These are phyloP conservation scores for Lithobates sylvaticus DNA, from an alignment of 2,797 vertebrate genomes.

Conservation along the genomic window DNA sequence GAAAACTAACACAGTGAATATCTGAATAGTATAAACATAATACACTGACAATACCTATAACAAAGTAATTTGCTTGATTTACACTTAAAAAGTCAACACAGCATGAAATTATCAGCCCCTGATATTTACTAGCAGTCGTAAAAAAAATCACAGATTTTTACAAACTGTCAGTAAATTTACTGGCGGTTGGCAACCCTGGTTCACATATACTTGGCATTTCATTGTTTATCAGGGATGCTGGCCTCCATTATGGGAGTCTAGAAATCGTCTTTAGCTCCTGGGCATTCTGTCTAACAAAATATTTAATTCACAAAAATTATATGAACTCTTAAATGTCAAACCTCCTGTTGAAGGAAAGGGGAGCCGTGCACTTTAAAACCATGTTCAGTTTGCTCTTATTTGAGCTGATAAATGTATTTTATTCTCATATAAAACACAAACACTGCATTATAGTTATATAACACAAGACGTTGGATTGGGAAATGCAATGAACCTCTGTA, in stretches of 20 bases:
- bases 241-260: not conserved
- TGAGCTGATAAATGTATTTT: slow-evolving; percentile 28
- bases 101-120: too few relatives aligned
- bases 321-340: slow-evolving; percentile 37
- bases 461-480: not conserved
- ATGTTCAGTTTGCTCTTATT: slow-evolving; percentile 4
- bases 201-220: slow-evolving; percentile 17
- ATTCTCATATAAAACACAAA: slow-evolving; percentile 12
- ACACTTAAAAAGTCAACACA: too few relatives aligned
- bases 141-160: too few relatives aligned
- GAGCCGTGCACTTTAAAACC: not conserved
- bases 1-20: too few relatives aligned
- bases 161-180: too few relatives aligned
- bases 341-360: not conserved
- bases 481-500: not conserved
- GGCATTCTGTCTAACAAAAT: slow-evolving; percentile 26
- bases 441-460: not conserved
- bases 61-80: too few relatives aligned
- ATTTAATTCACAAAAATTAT: slow-evolving; percentile 36
- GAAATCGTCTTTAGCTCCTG: not conserved
- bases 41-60: too few relatives aligned
- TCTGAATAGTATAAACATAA: too few relatives aligned
- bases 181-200: too few relatives aligned
- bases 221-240: not conserved
- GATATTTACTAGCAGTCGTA: too few relatives aligned